Conservation (phyloP, 2,888 invertebrate species). For the Thumatha senex region DNA sequence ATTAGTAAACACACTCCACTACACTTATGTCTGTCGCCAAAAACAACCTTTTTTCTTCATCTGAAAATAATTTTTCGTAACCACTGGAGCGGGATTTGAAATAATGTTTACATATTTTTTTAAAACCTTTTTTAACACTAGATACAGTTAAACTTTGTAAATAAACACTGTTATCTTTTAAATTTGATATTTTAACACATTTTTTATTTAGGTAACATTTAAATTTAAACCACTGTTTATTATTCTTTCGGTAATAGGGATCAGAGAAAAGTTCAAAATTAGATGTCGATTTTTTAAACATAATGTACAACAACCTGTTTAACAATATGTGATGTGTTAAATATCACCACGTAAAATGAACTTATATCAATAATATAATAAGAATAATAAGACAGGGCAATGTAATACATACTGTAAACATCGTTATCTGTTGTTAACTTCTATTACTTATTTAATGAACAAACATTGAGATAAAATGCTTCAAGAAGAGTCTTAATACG, state of each 20-base stretch:
- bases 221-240: conserved; percentile 56
- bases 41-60: conserved; percentile 88
- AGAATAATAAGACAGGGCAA: conserved; percentile 26
- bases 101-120: conserved; percentile 63
- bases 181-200: conserved; percentile 40
- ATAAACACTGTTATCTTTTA: conserved; percentile 59
- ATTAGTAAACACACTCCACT: conserved; percentile 65
- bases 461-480: conserved; percentile 37
- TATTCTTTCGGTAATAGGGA: conserved; percentile 16
- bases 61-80: conserved; percentile 86
- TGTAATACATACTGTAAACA: conserved; percentile 54
- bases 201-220: conserved; percentile 54
- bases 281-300: conserved; percentile 25
- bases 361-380: conserved; percentile 41
- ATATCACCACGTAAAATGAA: conserved; percentile 21
- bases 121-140: conserved; percentile 65
- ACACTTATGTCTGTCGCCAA: conserved; percentile 46
- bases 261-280: conserved; percentile 30
- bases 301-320: conserved; percentile 4
- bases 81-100: conserved; percentile 78
- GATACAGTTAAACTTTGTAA: conserved; percentile 61
- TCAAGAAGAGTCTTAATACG: conserved; percentile 4
- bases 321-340: conserved; percentile 7
- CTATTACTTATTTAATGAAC: conserved; percentile 48
- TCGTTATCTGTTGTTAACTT: conserved; percentile 71